Conservation (phyloP, 2,113 vertebrate genomes). For the Oreochromis niloticus region DNA sequence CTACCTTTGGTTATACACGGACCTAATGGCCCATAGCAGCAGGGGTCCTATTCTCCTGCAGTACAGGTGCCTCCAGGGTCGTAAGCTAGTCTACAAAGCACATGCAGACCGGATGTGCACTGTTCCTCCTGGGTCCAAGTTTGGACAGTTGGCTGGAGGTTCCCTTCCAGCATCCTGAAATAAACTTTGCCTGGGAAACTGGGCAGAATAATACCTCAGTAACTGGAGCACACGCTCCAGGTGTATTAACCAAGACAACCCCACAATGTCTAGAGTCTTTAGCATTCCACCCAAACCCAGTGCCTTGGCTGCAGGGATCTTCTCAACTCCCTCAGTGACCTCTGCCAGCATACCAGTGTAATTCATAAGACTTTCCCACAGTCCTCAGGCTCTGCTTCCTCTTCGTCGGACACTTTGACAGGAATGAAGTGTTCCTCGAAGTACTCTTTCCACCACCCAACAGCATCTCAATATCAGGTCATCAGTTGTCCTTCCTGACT, state of each 20-base stretch:
- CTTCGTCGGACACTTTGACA: background rate
- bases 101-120: background rate
- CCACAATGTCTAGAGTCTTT: background rate
- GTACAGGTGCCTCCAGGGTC: background rate
- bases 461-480: background rate
- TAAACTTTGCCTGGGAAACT: background rate
- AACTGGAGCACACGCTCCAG: background rate
- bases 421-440: background rate
- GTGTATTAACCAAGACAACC: background rate
- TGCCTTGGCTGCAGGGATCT: background rate
- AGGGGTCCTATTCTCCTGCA: background rate
- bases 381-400: background rate
- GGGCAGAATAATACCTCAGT: background rate
- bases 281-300: background rate
- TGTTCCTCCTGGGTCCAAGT: background rate
- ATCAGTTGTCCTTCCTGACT: background rate
- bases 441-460: background rate
- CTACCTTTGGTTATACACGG: background rate
- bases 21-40: background rate
- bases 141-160: background rate
- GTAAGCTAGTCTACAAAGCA: background rate
- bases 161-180: background rate
- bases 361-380: background rate
- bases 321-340: background rate
- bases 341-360: background rate